Base-by-base conservation (phyloP, 2,888 invertebrate genomes). In the Carcina quercana region DNA sequence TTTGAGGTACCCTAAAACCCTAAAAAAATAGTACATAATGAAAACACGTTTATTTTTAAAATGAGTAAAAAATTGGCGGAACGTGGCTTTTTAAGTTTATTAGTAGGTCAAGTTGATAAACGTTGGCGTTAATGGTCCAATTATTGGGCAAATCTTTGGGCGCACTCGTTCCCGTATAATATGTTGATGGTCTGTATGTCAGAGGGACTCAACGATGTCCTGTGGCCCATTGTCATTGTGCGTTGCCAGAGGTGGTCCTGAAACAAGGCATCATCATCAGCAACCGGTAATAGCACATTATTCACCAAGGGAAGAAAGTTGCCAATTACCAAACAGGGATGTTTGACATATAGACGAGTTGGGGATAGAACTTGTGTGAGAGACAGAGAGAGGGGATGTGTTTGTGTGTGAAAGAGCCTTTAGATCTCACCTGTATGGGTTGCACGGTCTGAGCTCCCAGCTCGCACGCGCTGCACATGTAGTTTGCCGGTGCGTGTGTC, bases 401-500 rank as follows among this genome's bases (percentile, higher is more conserved):
- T n/a, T n/a, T 17, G 7, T 17, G 5, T 5, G 17, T 17, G 5
- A 7, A 17, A 17, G 7, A 7, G 7, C 17, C 17, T 17, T 7
- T 7, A 13, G 2, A 6, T 15, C 7, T 7, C 41, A 74, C 78
- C 65, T 70, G 68, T 3, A 65, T 15, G 0, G 75, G 74, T 2
- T 48, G 36, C 0, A 80, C 60, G 1, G 75, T 74, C 4, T 52
- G 46, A 0, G 40, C 49, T 0, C 71, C 69, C 0, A 54, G 43
- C 0, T 47, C 40, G 30, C 79, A 80, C 4, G 45, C 40, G 0
- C 14, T 19, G 17, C 79, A 79, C 53, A 67, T 47, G 28, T 44
- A 79, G 47, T 75, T 76, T 2, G 61, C 68, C 0, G 80, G 69
- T 1, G 78, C 78, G 40, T 82, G 80, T 0, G 72, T 68, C 0